A percentile compares a stretch with the other conserved stretches of the same genome.
phyloP scores from a whole-genome alignment of 1,140 invertebrate species.

The Drosophila erecta region DNA sequence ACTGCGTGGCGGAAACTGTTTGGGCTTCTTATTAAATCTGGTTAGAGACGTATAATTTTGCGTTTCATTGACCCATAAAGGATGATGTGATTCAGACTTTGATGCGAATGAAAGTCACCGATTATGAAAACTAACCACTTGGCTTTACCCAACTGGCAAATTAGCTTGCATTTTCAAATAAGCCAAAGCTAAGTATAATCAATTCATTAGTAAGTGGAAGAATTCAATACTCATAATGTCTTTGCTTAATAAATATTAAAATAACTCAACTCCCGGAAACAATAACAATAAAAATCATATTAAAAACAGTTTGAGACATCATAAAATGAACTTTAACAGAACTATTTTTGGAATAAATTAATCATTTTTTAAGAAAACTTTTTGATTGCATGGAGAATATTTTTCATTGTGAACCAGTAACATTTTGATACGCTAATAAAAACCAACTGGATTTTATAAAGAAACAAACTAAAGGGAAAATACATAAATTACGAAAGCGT shows the following conservation, averaged over 20 bases:
- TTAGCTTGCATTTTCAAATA: conserved; percentile 18
- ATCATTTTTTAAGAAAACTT: not conserved
- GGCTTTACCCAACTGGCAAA: not conserved
- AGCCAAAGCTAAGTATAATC: not conserved
- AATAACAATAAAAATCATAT: not conserved
- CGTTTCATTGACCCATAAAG: conserved; percentile 42
- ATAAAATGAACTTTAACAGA: not conserved
- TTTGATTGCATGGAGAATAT: conserved; percentile 2
- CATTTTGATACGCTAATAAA: conserved; percentile 3
- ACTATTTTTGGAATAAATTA: not conserved
- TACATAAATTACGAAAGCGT: conserved; percentile 12
- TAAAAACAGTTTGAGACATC: not conserved
- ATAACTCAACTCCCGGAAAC: too few species aligned
- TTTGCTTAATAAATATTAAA: too few species aligned
- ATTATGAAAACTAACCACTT: conserved; percentile 26
- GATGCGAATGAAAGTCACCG: conserved; percentile 18
- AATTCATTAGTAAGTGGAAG: not conserved
- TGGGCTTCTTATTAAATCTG: conserved; percentile 36
- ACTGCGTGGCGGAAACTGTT: conserved; percentile 36
- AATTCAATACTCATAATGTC: too few species aligned
- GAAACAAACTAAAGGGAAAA: conserved; percentile 27
- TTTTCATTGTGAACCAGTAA: conserved; percentile 1
- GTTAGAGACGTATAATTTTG: conserved; percentile 31
- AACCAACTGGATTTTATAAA: conserved; percentile 28
- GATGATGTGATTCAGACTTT: conserved; percentile 25